phyloP scores from a whole-genome alignment of 2,113 vertebrate species.

The Sakesphorus luctuosus region DNA sequence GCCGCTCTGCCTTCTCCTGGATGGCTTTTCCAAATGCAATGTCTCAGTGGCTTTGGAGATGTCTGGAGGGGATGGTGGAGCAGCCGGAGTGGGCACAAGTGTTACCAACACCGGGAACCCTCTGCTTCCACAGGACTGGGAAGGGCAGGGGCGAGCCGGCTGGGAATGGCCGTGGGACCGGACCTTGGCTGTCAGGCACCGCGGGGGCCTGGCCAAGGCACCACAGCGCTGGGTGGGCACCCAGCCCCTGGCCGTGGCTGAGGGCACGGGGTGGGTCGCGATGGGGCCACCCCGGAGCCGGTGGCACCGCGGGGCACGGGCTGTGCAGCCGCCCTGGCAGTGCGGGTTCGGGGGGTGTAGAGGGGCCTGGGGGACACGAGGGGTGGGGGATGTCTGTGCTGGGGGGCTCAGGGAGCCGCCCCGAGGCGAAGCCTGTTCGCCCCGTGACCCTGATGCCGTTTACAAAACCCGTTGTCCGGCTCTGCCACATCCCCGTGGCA shows the following conservation, averaged over 20 bases:
- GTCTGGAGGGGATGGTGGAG: neutral
- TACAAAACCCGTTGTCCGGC: neutral
- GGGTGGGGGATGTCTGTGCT: neutral
- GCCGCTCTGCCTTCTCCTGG: conserved; percentile 10
- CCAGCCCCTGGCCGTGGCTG: neutral
- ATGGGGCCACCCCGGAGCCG: neutral
- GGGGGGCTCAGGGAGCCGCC: neutral
- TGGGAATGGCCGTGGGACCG: neutral
- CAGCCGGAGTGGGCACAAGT: neutral
- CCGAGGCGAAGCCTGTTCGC: fast-evolving
- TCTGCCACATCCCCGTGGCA: neutral
- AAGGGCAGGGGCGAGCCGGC: neutral
- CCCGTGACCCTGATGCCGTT: neutral
- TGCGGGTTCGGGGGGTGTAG: fast-evolving
- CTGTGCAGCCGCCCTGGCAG: neutral
- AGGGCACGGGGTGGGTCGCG: neutral
- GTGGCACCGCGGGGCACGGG: fast-evolving
- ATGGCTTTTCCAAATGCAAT: conserved; percentile 48
- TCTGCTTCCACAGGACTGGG: neutral
- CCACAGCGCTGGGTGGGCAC: neutral
- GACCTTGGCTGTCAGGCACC: no score
- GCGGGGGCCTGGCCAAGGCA: neutral
- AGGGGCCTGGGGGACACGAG: neutral
- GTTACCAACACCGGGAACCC: neutral
- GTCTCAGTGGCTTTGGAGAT: neutral